A percentile compares a stretch with the other conserved stretches of the same genome.
These are phyloP conservation scores for Muscicapa striata DNA, from an alignment of 2,797 vertebrate species.

Conservation along the genomic window DNA sequence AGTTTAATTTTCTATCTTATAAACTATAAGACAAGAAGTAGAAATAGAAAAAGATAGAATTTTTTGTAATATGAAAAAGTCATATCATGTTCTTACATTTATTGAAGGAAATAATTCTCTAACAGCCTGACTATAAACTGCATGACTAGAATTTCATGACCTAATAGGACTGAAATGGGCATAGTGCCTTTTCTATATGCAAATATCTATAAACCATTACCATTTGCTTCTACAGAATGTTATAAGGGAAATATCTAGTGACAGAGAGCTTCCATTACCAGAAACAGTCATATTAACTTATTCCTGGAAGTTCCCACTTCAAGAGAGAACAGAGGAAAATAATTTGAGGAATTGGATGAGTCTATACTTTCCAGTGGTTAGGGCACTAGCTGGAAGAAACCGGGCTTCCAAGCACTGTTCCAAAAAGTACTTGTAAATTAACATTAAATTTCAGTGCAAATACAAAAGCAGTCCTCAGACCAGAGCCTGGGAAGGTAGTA, in stretches of 20 bases:
- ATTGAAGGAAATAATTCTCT: neutral
- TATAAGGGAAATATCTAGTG: neutral
- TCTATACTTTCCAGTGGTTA: neutral
- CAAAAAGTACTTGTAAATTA: neutral
- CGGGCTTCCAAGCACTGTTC: neutral
- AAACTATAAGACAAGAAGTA: neutral
- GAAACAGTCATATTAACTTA: neutral
- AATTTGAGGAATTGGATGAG: neutral
- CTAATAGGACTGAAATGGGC: neutral
- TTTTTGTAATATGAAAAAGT: neutral
- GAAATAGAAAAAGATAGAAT: neutral
- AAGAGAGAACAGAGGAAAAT: neutral
- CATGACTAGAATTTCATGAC: slow-evolving; percentile 10
- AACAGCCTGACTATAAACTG: neutral
- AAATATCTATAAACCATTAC: neutral
- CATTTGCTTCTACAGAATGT: neutral
- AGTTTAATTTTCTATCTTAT: neutral
- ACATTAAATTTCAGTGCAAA: neutral
- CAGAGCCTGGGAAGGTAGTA: neutral
- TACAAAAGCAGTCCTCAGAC: neutral
- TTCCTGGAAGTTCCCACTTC: neutral
- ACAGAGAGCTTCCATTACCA: neutral
- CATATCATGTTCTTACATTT: neutral
- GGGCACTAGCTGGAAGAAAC: neutral
- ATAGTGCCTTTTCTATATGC: neutral